Percentiles rank a stretch among this genome's conserved stretches.
Evolutionary conservation across 2,888 invertebrate species (phyloP).

Genomic region (Arenicola marina): DNA sequence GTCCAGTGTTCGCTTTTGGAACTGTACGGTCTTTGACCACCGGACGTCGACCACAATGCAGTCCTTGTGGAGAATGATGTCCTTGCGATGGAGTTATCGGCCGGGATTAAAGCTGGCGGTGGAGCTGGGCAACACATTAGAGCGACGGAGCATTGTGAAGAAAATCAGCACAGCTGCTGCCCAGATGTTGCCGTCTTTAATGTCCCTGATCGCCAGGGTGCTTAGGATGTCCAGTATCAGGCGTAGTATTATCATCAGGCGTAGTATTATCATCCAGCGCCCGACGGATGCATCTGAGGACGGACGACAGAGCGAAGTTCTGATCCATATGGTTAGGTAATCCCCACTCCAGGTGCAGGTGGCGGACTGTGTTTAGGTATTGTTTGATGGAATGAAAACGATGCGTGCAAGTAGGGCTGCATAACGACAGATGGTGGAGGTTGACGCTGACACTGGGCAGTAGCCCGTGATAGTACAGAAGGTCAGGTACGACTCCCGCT

Average conservation of each 20-base stretch:
- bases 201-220: not conserved
- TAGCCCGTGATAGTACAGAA: not conserved
- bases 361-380: not conserved
- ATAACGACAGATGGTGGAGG: not conserved
- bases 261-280: not conserved
- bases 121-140: not conserved
- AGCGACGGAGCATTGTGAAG: not conserved
- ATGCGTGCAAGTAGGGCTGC: not conserved
- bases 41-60: no score
- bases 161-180: not conserved
- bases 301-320: not conserved
- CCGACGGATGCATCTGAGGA: not conserved
- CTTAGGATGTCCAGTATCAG: not conserved
- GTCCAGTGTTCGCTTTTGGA: no score
- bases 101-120: no score
- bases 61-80: no score
- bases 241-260: not conserved
- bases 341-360: conserved; percentile 1
- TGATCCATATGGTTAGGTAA: not conserved
- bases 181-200: not conserved
- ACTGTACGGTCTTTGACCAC: no score
- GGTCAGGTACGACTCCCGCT: not conserved
- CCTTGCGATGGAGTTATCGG: no score
- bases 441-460: not conserved
- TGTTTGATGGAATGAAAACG: not conserved